Conservation (phyloP, 92 coral and sea anemone genomes). For the Porites divaricata region DNA sequence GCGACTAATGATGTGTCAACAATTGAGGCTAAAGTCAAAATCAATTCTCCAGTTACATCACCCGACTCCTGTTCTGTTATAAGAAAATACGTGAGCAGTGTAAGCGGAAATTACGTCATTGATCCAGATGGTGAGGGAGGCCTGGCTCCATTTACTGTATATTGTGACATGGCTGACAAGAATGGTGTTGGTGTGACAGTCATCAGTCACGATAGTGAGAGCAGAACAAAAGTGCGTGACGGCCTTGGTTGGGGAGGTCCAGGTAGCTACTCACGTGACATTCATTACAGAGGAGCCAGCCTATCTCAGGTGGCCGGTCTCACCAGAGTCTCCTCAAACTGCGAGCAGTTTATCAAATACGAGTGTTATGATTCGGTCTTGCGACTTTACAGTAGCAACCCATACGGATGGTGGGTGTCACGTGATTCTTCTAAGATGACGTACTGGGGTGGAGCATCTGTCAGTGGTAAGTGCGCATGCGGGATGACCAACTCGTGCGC, state of each 20-base stretch:
- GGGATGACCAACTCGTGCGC: slow-evolving; percentile 56
- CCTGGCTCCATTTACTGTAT: slow-evolving; percentile 39
- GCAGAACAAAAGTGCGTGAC: slow-evolving; percentile 40
- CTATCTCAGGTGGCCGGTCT: slow-evolving; percentile 44
- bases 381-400: not conserved
- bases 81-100: not conserved
- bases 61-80: slow-evolving; percentile 35
- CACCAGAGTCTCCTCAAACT: slow-evolving; percentile 24
- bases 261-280: slow-evolving; percentile 24
- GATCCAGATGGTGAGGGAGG: slow-evolving; percentile 31
- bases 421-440: slow-evolving; percentile 6
- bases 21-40: slow-evolving; percentile 45
- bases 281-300: slow-evolving; percentile 25
- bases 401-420: slow-evolving; percentile 36
- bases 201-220: slow-evolving; percentile 65
- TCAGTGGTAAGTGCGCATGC: slow-evolving; percentile 52
- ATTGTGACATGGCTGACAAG: slow-evolving; percentile 64
- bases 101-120: slow-evolving; percentile 35
- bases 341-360: slow-evolving; percentile 61
- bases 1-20: slow-evolving; percentile 42
- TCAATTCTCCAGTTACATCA: not conserved
- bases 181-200: slow-evolving; percentile 63
- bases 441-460: slow-evolving; percentile 37
- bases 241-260: not conserved
- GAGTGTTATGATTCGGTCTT: slow-evolving; percentile 23